phyloP scores from a whole-genome alignment of 2,797 vertebrate species.

The Chelon labrosus region DNA sequence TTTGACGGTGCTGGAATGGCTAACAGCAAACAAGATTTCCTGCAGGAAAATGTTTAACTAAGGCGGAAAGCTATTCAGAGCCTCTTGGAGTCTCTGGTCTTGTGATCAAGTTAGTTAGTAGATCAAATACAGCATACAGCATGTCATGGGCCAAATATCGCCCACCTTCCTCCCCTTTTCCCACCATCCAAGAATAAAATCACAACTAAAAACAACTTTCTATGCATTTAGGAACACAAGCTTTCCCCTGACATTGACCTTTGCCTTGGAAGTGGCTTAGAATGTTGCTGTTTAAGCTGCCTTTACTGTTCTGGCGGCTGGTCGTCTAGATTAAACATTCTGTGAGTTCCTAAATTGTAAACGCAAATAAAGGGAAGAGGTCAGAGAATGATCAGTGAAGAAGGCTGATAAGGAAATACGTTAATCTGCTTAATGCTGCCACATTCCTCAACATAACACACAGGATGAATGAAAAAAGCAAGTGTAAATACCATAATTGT shows the following conservation, averaged over 20 bases:
- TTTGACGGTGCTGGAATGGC: constrained; percentile 17
- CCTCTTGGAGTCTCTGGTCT: background rate
- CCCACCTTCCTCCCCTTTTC: background rate
- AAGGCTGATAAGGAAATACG: constrained; percentile 51
- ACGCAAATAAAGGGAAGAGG: constrained; percentile 25
- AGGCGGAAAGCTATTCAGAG: background rate
- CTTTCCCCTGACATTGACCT: constrained; percentile 19
- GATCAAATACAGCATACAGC: background rate
- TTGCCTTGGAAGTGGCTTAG: constrained; percentile 10
- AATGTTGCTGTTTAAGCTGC: background rate
- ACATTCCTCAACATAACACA: constrained; percentile 35
- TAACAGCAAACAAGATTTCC: constrained; percentile 6
- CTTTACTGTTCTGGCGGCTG: constrained; percentile 2
- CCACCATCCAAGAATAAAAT: background rate
- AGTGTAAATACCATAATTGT: constrained; percentile 25
- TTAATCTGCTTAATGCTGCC: constrained; percentile 44
- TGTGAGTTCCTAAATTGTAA: constrained; percentile 29
- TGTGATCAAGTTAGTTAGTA: constrained; percentile 7
- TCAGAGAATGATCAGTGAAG: constrained; percentile 29
- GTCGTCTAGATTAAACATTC: constrained; percentile 18
- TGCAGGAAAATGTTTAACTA: constrained; percentile 3
- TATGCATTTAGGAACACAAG: background rate
- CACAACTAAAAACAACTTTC: background rate
- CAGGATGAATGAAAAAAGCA: constrained; percentile 11
- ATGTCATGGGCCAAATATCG: background rate